Conservation (phyloP, 2,797 vertebrate species). For the Notamacropus eugenii region DNA sequence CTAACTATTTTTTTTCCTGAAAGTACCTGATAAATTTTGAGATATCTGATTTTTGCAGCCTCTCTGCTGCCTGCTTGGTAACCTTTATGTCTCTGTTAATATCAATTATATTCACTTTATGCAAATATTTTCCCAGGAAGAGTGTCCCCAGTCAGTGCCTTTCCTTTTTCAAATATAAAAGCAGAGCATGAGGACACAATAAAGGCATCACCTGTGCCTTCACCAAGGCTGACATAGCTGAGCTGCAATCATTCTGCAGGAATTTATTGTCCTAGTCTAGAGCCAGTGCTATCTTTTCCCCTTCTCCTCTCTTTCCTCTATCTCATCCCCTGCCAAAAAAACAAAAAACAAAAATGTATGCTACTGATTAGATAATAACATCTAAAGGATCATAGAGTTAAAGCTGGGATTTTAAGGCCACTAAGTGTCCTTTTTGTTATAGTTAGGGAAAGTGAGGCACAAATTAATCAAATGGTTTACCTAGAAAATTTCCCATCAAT, state of each 20-base stretch:
- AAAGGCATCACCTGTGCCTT: background rate
- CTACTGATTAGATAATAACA: background rate
- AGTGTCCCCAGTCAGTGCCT: background rate
- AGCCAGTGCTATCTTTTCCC: background rate
- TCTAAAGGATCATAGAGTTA: background rate
- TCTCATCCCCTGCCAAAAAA: background rate
- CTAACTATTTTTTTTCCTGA: slow-evolving; percentile 36
- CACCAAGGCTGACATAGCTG: background rate
- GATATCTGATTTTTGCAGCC: slow-evolving; percentile 23
- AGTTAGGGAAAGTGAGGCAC: background rate
- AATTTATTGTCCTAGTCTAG: background rate
- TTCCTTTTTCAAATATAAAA: slow-evolving; percentile 27
- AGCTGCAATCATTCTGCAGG: background rate
- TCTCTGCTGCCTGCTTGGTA: slow-evolving; percentile 44
- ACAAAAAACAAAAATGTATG: background rate
- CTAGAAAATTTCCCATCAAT: background rate
- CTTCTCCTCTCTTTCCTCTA: background rate
- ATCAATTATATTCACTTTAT: slow-evolving; percentile 29
- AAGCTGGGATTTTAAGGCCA: background rate
- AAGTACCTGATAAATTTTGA: slow-evolving; percentile 61
- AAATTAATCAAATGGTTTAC: background rate
- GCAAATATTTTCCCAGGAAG: slow-evolving; percentile 14
- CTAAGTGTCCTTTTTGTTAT: background rate
- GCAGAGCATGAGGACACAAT: background rate
- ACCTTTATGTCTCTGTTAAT: slow-evolving; percentile 43